Conservation (phyloP, 2,113 vertebrate species). For the Circaetus gallicus region DNA sequence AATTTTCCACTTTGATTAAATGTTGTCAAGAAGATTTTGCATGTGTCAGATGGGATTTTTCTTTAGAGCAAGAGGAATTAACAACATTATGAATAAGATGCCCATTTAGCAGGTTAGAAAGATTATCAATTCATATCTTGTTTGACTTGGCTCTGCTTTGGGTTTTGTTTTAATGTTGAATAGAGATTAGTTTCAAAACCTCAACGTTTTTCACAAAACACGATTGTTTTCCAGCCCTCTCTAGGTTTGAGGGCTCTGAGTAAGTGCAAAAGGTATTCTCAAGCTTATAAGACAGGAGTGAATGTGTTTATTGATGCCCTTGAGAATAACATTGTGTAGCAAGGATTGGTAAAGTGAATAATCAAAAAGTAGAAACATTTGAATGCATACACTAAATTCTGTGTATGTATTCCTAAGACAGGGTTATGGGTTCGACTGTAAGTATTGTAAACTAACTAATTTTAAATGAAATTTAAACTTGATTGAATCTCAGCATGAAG, state of each 20-base stretch:
- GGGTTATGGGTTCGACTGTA: background rate
- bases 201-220: background rate
- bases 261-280: conserved; percentile 21
- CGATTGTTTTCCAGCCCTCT: background rate
- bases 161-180: background rate
- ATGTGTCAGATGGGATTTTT: background rate
- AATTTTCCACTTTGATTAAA: background rate
- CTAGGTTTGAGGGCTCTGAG: background rate
- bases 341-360: conserved; percentile 35
- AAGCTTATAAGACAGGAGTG: conserved; percentile 17
- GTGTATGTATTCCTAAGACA: background rate
- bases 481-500: conserved; percentile 33
- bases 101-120: background rate
- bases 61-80: background rate
- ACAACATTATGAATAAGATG: background rate
- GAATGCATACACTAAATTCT: background rate
- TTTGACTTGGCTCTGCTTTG: background rate
- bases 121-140: background rate
- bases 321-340: conserved; percentile 25
- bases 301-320: conserved; percentile 32
- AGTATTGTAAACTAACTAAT: background rate
- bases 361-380: conserved; percentile 8
- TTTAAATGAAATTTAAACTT: conserved; percentile 31
- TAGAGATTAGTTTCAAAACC: background rate
- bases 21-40: background rate